phyloP scores from a whole-genome alignment of 2,113 vertebrate genomes.

The Trichechus manatus region DNA sequence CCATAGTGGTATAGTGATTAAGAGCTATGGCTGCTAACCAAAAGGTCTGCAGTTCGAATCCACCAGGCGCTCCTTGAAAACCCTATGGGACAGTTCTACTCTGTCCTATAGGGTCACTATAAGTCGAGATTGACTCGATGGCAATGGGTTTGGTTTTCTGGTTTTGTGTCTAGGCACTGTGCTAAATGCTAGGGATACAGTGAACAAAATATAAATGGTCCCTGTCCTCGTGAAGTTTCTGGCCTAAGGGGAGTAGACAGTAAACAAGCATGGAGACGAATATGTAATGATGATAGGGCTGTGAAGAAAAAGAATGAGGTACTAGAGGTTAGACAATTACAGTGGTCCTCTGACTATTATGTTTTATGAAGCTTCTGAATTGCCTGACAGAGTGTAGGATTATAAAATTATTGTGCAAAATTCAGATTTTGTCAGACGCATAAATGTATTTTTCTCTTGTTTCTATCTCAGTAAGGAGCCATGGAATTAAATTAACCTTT shows the following conservation, averaged over 20 bases:
- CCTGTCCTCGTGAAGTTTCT: not conserved
- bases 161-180: not conserved
- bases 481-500: conserved; percentile 22
- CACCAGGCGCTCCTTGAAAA: too few relatives aligned
- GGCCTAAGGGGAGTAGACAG: not conserved
- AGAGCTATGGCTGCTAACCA: too few relatives aligned
- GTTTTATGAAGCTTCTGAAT: conserved; percentile 46
- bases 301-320: not conserved
- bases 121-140: too few relatives aligned
- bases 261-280: not conserved
- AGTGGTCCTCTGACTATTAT: not conserved
- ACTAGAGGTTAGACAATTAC: not conserved
- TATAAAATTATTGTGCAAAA: conserved; percentile 43
- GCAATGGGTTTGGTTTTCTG: too few relatives aligned
- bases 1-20: too few relatives aligned
- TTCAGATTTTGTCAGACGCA: conserved; percentile 19
- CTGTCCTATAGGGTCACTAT: too few relatives aligned
- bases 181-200: not conserved
- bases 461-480: not conserved
- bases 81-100: too few relatives aligned
- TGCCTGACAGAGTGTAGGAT: not conserved
- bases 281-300: not conserved
- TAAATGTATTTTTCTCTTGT: conserved; percentile 57
- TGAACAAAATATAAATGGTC: not conserved
- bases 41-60: too few relatives aligned